phyloP scores from a whole-genome alignment of 2,888 invertebrate species.

The Dryocosmus kuriphilus region DNA sequence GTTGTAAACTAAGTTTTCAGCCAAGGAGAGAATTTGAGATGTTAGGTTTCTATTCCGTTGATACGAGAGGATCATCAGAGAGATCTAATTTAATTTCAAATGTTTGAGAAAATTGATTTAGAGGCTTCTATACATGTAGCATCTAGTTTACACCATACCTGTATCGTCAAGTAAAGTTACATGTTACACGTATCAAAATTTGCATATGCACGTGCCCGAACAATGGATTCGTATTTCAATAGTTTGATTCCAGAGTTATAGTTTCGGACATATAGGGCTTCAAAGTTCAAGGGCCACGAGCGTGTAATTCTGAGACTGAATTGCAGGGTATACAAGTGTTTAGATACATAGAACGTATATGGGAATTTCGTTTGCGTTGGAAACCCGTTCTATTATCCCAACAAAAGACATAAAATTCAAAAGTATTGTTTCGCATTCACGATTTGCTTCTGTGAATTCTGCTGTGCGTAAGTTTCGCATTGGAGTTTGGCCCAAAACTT shows the following conservation, averaged over 20 bases:
- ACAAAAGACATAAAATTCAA: too few species aligned
- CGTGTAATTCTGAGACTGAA: background rate
- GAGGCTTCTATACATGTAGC: background rate
- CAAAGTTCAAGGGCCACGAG: background rate
- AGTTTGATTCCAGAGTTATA: conserved; percentile 19
- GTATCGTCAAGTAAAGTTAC: conserved; percentile 15
- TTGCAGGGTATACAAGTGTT: background rate
- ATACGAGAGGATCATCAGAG: background rate
- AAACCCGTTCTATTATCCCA: too few species aligned
- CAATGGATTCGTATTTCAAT: conserved; percentile 29
- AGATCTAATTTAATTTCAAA: background rate
- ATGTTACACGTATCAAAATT: conserved; percentile 4
- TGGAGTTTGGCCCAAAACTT: too few species aligned
- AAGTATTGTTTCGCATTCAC: too few species aligned
- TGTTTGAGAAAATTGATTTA: conserved; percentile 24
- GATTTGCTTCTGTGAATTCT: too few species aligned
- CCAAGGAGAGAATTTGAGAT: conserved; percentile 4
- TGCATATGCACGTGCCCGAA: conserved; percentile 1
- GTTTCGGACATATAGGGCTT: background rate
- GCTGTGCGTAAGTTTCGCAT: too few species aligned
- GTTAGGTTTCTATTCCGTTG: background rate
- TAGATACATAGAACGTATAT: background rate
- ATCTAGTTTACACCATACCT: background rate
- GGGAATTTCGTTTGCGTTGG: too few species aligned
- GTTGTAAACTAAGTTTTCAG: conserved; percentile 11